These are phyloP conservation scores for Tetragnatha montana DNA, from an alignment of 2,888 invertebrate genomes.

Conservation along the genomic window DNA sequence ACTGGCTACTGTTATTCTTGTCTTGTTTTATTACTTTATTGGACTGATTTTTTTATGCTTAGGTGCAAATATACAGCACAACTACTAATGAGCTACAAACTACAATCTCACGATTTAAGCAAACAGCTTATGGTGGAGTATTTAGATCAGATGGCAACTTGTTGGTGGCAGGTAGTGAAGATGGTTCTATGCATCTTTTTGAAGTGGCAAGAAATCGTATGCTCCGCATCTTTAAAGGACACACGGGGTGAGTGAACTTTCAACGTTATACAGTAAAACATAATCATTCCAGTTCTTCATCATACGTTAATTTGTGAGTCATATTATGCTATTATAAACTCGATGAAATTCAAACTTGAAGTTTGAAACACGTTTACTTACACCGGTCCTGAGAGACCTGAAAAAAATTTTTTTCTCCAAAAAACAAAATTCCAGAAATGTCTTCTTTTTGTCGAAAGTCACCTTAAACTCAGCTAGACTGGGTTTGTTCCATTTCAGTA, in stretches of 20 bases:
- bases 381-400: too few relatives aligned
- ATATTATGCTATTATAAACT: too few relatives aligned
- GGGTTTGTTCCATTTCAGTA: too few relatives aligned
- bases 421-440: too few relatives aligned
- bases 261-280: background rate
- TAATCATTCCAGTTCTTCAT: too few relatives aligned
- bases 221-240: conserved; percentile 90
- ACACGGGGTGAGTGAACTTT: conserved; percentile 79
- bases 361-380: too few relatives aligned
- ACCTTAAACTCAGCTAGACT: too few relatives aligned
- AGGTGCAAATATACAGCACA: conserved; percentile 86
- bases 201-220: conserved; percentile 89
- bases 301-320: too few relatives aligned
- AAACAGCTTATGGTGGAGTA: conserved; percentile 86
- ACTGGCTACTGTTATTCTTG: too few relatives aligned
- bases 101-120: conserved; percentile 87
- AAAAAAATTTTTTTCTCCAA: too few relatives aligned
- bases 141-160: conserved; percentile 88
- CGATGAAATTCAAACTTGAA: too few relatives aligned
- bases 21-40: background rate
- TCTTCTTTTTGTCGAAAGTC: too few relatives aligned
- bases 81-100: conserved; percentile 88
- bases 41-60: conserved; percentile 24
- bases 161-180: conserved; percentile 93
- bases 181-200: conserved; percentile 89